phyloP scores from a whole-genome alignment of 92 coral and sea anemone genomes.

The Phenganax stokvisi region DNA sequence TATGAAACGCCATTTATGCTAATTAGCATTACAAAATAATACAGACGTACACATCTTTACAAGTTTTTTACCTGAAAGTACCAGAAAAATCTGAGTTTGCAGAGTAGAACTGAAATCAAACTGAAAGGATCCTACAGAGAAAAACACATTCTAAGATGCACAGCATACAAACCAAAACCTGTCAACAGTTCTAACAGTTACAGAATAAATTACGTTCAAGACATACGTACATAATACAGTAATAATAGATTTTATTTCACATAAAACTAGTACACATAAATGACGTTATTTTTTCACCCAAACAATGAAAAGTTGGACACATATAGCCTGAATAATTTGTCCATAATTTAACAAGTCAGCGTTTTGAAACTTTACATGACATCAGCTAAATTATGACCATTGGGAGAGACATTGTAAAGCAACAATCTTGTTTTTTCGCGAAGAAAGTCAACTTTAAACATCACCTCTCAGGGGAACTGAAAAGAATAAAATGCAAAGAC shows the following conservation, averaged over 20 bases:
- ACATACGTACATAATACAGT: not conserved
- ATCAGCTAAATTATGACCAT: too few species aligned
- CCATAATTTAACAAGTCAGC: too few species aligned
- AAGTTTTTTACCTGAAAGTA: too few species aligned
- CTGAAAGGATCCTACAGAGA: too few species aligned
- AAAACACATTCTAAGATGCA: too few species aligned
- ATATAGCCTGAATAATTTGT: not conserved
- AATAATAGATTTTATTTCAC: not conserved
- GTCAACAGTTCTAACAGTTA: not conserved
- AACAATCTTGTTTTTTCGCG: not conserved
- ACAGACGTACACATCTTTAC: too few species aligned
- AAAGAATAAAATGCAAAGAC: not conserved
- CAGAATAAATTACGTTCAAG: not conserved
- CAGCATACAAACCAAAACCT: not conserved
- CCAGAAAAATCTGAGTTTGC: too few species aligned
- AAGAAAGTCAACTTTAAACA: not conserved
- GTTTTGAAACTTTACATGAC: too few species aligned
- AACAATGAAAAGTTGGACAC: not conserved
- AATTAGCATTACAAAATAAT: too few species aligned
- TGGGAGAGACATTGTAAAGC: too few species aligned
- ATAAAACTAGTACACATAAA: slow-evolving; percentile 1
- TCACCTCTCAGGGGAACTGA: not conserved
- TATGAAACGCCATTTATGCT: too few species aligned
- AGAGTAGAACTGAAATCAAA: too few species aligned
- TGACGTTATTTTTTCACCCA: not conserved